Conservation (phyloP, 1,140 invertebrate species). For the Zaprionus davidi region DNA sequence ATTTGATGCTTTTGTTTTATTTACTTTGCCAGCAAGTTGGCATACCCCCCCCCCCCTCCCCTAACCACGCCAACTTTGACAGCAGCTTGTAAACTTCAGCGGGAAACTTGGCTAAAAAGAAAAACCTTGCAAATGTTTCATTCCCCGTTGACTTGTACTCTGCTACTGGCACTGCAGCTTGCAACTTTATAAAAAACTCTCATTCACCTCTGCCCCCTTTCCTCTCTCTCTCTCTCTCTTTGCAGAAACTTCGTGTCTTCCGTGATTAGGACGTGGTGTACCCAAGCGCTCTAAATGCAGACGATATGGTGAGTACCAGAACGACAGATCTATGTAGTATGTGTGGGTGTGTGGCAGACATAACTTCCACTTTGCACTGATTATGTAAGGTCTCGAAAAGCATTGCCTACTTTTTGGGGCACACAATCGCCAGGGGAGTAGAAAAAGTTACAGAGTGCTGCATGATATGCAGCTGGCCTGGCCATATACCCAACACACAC, state of each 20-base stretch:
- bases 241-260: conserved; percentile 72
- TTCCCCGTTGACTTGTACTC: conserved; percentile 6
- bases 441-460: conserved; percentile 13
- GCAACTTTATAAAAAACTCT: conserved; percentile 11
- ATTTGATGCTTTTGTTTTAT: conserved; percentile 54
- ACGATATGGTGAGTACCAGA: conserved; percentile 81
- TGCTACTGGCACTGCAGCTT: background rate
- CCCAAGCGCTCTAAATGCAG: conserved; percentile 84
- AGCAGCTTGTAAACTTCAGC: conserved; percentile 21
- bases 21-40: conserved; percentile 34
- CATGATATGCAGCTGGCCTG: conserved; percentile 6
- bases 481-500: background rate
- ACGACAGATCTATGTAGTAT: background rate
- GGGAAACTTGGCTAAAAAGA: conserved; percentile 13
- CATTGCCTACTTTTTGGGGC: conserved; percentile 34
- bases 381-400: conserved; percentile 21
- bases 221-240: conserved; percentile 34
- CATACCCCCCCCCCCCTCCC: background rate
- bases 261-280: conserved; percentile 84
- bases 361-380: background rate
- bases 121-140: conserved; percentile 49
- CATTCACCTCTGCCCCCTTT: background rate
- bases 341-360: background rate
- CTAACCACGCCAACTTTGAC: conserved; percentile 33
- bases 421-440: conserved; percentile 6